Base-by-base conservation (phyloP, 2,888 invertebrate species). In the Neoascia interrupta region DNA sequence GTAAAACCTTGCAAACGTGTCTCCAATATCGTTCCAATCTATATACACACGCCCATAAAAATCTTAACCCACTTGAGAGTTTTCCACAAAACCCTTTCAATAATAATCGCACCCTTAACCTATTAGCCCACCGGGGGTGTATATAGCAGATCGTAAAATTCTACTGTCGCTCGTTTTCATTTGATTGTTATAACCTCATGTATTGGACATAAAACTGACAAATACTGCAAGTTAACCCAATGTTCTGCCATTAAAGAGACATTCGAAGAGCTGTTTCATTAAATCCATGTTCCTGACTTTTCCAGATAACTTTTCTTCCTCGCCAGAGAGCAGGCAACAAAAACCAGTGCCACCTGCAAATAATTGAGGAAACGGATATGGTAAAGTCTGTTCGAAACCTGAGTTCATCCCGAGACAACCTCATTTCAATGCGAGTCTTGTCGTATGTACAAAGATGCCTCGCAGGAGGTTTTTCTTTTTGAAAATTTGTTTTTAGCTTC, bases 181-280 rank as follows among this genome's bases (percentile, higher is more conserved):
- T 79, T 73, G 79, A 79, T 68, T 68, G 79, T 73, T 79, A 79
- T 79, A 51, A 49, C 72, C 66, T 51, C 72, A 66, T 73, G 41
- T 51, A 61, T 45, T 31, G 66, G 28, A 34, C 49, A 72, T 49
- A 60, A 54, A 79, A 66, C 60, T 26, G 34, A 54, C 72, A 66
- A 72, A 79, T 72, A 72, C 34, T 60, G 60, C 45, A 58, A 41
- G 69, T 60, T 69, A 58, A 49, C 49, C 66, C 53, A 36, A 51
- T 63, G 63, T 41, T 39, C 53, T 10, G 0, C 76, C 72, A 72
- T 76, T 72, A 66, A 64, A 60, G 47, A 45, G 45, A 76, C 76
- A 72, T 76, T 60, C 64, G 8, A 26, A 53, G 23, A 54, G 47
- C 53, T 21, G 66, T 64, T 70, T 58, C 58, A 58, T 64, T 58